phyloP scores from a whole-genome alignment of 2,888 invertebrate species.

The Poecilus cupreus region DNA sequence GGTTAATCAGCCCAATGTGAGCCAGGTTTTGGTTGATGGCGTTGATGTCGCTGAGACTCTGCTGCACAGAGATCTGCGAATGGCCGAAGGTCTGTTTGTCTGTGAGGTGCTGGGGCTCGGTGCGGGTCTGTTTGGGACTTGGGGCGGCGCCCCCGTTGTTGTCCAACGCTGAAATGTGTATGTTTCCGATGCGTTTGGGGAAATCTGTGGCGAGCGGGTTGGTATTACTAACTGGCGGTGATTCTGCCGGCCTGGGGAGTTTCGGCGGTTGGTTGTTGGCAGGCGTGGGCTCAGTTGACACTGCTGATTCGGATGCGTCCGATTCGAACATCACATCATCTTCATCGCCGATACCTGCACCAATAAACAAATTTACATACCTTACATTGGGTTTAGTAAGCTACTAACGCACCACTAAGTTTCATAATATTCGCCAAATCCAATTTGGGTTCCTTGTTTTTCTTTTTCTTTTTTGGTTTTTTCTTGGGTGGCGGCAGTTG shows the following conservation, averaged over 20 bases:
- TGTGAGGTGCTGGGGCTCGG: too few species aligned
- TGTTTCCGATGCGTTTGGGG: constrained; percentile 69
- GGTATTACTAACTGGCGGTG: constrained; percentile 56
- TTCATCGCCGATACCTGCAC: constrained; percentile 77
- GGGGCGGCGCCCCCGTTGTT: not conserved
- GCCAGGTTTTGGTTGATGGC: constrained; percentile 49
- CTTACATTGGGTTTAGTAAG: not conserved
- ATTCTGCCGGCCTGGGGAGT: constrained; percentile 54
- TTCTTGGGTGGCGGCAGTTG: constrained; percentile 72
- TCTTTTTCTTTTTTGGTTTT: constrained; percentile 76
- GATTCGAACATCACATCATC: constrained; percentile 77
- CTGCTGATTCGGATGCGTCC: constrained; percentile 68
- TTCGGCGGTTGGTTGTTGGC: constrained; percentile 7
- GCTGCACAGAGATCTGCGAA: constrained; percentile 53
- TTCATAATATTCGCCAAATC: constrained; percentile 85
- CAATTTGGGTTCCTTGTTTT: constrained; percentile 75
- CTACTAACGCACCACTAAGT: constrained; percentile 75
- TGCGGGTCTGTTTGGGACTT: not conserved
- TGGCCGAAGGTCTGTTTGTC: constrained; percentile 38
- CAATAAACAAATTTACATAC: not conserved
- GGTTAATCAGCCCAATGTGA: constrained; percentile 41
- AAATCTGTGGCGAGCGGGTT: constrained; percentile 60
- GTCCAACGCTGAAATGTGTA: constrained; percentile 68
- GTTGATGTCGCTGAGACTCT: constrained; percentile 47
- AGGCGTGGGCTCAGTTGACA: constrained; percentile 55